Evolutionary conservation across 2,113 vertebrate genomes (phyloP).

Genomic region (Spea bombifrons): DNA sequence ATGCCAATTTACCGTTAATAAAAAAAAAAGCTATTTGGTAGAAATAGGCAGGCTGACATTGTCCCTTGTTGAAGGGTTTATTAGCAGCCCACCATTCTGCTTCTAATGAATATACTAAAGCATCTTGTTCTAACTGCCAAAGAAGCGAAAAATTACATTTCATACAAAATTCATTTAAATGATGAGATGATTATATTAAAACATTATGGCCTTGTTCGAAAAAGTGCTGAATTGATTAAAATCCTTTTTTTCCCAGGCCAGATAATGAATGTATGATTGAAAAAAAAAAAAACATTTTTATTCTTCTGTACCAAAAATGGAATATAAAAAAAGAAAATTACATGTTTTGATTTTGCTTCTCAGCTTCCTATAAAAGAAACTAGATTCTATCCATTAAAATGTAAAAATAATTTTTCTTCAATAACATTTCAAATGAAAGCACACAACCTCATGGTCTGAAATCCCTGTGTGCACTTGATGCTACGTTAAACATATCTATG

Average conservation of each 20-base stretch:
- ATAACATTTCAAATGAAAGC: too few relatives aligned
- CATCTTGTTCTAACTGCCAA: conserved; percentile 39
- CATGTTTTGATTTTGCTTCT: conserved; percentile 25
- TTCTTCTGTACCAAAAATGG: conserved; percentile 33
- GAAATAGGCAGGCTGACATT: conserved; percentile 11
- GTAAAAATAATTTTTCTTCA: neutral
- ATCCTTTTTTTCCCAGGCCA: conserved; percentile 24
- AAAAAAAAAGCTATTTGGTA: conserved; percentile 24
- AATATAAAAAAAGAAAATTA: conserved; percentile 41
- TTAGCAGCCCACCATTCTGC: conserved; percentile 26
- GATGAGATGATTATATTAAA: conserved; percentile 48
- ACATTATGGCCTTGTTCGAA: conserved; percentile 44
- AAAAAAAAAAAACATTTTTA: conserved; percentile 33
- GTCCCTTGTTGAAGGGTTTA: conserved; percentile 17
- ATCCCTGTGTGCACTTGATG: too few relatives aligned
- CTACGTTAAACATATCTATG: too few relatives aligned
- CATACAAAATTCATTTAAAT: conserved; percentile 48
- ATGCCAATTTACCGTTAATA: conserved; percentile 25
- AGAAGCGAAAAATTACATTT: conserved; percentile 43
- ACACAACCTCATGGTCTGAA: too few relatives aligned
- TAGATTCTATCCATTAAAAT: neutral
- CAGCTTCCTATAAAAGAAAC: conserved; percentile 23
- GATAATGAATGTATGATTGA: conserved; percentile 44
- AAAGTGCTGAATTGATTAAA: conserved; percentile 42
- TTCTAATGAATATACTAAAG: conserved; percentile 37